Conservation (phyloP, 2,113 vertebrate genomes). For the Coregonus clupeaformis region DNA sequence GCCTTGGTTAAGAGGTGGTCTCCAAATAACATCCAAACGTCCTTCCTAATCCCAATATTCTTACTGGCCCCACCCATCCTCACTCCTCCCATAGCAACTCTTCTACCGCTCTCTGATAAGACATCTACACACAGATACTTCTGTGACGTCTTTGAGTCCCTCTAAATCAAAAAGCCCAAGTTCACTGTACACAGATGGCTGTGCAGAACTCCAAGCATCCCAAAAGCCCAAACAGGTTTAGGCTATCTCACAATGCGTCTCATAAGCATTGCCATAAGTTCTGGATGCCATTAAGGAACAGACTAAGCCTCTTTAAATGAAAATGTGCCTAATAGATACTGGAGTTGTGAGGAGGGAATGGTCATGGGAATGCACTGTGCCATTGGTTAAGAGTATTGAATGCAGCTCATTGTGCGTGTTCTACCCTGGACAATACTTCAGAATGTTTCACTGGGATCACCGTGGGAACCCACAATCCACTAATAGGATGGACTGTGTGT, state of each 20-base stretch:
- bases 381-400: background rate
- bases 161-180: slow-evolving; percentile 14
- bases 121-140: background rate
- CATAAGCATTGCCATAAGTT: background rate
- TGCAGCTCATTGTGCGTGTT: background rate
- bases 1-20: no score
- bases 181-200: background rate
- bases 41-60: slow-evolving; percentile 26
- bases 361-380: no score
- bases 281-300: background rate
- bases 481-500: no score
- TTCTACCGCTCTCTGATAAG: background rate
- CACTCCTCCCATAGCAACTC: background rate
- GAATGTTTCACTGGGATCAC: no score
- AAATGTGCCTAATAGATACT: background rate
- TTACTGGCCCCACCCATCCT: background rate
- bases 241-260: background rate
- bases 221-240: background rate
- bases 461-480: no score
- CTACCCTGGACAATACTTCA: background rate
- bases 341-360: background rate
- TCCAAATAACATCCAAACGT: background rate
- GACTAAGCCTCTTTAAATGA: background rate
- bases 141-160: background rate
- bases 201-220: background rate